A percentile compares a stretch with the other conserved stretches of the same genome.
These are phyloP conservation scores for Synergus japonicus DNA, from an alignment of 2,888 invertebrate genomes.

Conservation along the genomic window DNA sequence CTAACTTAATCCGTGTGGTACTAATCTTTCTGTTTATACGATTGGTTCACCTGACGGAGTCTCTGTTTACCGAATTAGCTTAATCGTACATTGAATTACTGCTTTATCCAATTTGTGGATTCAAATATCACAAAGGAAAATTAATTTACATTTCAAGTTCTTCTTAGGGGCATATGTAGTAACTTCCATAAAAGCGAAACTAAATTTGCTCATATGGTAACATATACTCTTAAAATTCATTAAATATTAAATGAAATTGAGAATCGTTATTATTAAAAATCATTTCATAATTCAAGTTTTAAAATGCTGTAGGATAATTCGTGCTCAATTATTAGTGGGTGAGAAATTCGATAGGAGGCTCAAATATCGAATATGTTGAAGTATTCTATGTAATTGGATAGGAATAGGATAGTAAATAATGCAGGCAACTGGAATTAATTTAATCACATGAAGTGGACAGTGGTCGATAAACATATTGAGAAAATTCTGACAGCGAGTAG, in stretches of 20 bases:
- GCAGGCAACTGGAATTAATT: not conserved
- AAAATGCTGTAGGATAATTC: not conserved
- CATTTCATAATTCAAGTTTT: too few relatives aligned
- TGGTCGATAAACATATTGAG: not conserved
- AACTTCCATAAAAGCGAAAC: too few relatives aligned
- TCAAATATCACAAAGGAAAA: not conserved
- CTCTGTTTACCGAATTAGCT: constrained; percentile 60
- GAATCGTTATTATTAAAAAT: not conserved
- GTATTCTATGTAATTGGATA: not conserved
- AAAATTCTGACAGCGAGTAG: not conserved
- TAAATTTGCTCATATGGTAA: too few relatives aligned
- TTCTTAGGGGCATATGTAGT: too few relatives aligned
- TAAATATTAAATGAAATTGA: not conserved
- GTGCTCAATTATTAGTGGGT: not conserved
- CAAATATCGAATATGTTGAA: not conserved
- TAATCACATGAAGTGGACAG: not conserved
- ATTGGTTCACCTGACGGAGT: constrained; percentile 19
- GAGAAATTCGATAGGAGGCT: not conserved
- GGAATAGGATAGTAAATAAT: not conserved
- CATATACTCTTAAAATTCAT: not conserved
- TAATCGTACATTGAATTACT: constrained; percentile 69
- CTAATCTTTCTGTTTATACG: constrained; percentile 25
- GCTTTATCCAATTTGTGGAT: not conserved
- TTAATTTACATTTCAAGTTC: not conserved
- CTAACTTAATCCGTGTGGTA: constrained; percentile 34